phyloP scores from a whole-genome alignment of 2,113 vertebrate genomes.

The Mormyrus iriodes region DNA sequence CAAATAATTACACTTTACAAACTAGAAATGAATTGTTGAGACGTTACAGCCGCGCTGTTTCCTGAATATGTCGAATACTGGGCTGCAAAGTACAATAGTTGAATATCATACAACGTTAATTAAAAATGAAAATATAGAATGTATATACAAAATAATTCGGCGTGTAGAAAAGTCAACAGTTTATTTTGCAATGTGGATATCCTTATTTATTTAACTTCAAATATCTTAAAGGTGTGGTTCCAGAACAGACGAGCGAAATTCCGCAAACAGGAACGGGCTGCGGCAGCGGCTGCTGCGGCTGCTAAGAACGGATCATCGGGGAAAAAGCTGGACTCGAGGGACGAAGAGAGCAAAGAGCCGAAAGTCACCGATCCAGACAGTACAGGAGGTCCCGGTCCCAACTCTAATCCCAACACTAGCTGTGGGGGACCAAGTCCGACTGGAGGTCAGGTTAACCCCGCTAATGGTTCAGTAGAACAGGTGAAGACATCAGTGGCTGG shows the following conservation, averaged over 20 bases:
- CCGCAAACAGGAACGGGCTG: constrained; percentile 90
- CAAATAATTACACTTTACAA: neutral
- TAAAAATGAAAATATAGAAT: neutral
- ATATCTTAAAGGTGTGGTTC: constrained; percentile 80
- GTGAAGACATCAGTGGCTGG: constrained; percentile 66
- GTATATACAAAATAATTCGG: neutral
- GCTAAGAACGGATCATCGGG: constrained; percentile 81
- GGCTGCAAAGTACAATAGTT: neutral
- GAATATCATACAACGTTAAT: neutral
- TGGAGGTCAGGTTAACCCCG: constrained; percentile 64
- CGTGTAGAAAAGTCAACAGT: neutral
- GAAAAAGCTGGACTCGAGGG: constrained; percentile 81
- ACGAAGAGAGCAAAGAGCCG: constrained; percentile 89
- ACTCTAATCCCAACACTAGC: constrained; percentile 75
- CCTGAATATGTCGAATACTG: neutral
- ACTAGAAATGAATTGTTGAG: neutral
- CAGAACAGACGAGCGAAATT: constrained; percentile 95
- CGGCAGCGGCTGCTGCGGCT: constrained; percentile 81
- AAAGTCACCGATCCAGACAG: constrained; percentile 93
- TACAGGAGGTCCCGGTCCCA: constrained; percentile 84
- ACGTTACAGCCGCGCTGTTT: neutral
- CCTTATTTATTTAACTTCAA: neutral
- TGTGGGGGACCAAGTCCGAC: constrained; percentile 80
- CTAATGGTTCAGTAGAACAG: constrained; percentile 62
- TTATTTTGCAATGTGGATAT: neutral